These are phyloP conservation scores for Chaetodon auriga DNA, from an alignment of 2,113 vertebrate genomes.

Conservation along the genomic window DNA sequence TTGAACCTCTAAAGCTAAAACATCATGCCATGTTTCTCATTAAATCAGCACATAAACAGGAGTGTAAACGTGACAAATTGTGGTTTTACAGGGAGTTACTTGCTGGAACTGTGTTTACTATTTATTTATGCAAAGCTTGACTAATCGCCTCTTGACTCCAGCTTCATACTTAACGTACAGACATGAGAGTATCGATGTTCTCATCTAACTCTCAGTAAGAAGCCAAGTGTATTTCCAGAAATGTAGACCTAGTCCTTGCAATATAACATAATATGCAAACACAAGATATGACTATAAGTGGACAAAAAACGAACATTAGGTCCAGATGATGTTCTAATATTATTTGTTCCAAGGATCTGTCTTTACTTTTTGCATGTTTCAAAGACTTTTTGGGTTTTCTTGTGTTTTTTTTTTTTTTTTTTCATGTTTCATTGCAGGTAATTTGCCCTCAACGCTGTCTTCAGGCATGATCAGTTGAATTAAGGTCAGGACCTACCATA, in stretches of 20 bases:
- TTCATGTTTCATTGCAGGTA: neutral
- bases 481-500: too few relatives aligned
- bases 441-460: neutral
- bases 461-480: neutral
- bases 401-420: neutral
- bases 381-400: neutral
- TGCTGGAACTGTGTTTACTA: neutral
- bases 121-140: neutral
- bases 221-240: neutral
- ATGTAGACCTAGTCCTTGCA: neutral
- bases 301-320: neutral
- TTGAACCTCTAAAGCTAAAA: neutral
- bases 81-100: neutral
- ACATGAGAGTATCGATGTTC: neutral
- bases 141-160: neutral
- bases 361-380: neutral
- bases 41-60: neutral
- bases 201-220: neutral
- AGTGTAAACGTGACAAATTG: neutral
- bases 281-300: too few relatives aligned
- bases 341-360: neutral
- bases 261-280: neutral
- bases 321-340: neutral
- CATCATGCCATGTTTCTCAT: neutral
- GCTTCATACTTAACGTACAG: neutral